Conservation (phyloP, 2,113 vertebrate species). For the Tupaia tana region DNA sequence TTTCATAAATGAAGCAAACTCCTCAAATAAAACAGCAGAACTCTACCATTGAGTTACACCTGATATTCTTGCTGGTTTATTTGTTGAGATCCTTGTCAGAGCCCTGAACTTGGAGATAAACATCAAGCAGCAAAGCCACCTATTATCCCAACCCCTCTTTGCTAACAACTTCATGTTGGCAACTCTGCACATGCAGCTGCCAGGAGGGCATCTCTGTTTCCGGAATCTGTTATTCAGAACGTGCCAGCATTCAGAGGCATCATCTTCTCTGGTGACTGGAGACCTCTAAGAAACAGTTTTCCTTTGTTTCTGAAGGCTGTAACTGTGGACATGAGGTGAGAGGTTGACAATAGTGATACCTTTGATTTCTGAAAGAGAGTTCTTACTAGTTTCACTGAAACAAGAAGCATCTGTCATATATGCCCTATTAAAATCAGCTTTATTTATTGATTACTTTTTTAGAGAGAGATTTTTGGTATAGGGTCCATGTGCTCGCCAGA, state of each 20-base stretch:
- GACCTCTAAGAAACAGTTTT: neutral
- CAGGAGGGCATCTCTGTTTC: neutral
- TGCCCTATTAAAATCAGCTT: neutral
- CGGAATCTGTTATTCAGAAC: neutral
- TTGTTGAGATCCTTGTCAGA: neutral
- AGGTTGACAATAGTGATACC: neutral
- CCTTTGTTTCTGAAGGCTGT: constrained; percentile 11
- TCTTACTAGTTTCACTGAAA: neutral
- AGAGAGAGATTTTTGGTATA: no score
- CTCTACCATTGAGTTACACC: neutral
- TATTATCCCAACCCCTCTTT: neutral
- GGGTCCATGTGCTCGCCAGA: no score
- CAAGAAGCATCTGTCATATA: constrained; percentile 20
- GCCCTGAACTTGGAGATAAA: neutral
- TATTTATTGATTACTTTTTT: neutral
- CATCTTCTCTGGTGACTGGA: constrained; percentile 15
- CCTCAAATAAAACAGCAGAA: constrained; percentile 2
- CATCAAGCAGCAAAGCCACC: neutral
- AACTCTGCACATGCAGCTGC: neutral
- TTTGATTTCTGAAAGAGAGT: neutral
- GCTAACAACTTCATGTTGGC: neutral
- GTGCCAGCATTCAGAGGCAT: neutral
- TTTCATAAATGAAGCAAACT: neutral
- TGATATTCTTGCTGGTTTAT: neutral
- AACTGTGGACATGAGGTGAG: neutral